Evolutionary conservation across 2,113 vertebrate species (phyloP), one percentile per base, ranked within the genome.

Genomic region (Passer montanus): DNA sequence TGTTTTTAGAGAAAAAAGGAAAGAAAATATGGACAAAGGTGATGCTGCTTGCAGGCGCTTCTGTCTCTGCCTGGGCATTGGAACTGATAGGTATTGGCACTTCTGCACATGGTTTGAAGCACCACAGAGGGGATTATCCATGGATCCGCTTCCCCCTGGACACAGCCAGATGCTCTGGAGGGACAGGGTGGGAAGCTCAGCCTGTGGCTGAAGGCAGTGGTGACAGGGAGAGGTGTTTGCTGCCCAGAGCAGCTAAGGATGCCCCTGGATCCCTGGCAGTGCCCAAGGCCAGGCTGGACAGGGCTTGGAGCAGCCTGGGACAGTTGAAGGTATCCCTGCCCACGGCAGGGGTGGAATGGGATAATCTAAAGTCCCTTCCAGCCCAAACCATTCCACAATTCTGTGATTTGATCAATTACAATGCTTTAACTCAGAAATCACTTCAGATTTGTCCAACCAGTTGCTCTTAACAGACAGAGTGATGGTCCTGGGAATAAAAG

Each of bases 281-380:
- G 49, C 0, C 31, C 63, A 22, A 43, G 70, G 15, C 26, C 72
- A 37, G 35, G 21, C 0, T 56, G 63, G 56, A 56, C 1, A 2
- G 26, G 22, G 22, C 21, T 56, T 19, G 49, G 41, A 56, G 31
- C 31, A 77, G 0, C 26, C 35, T 77, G 63, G 72, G 22, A 12
- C 0, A 11, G 18, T 43, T 49, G 13, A 0, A 70, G 22, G 4
- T 49, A 41, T 43, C 8, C 63, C 15, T 63, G 47, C 15, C 30
- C 30, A 16, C 49, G 47, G 41, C 55, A 43, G 8, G 7, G 24
- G 8, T 35, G 31, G 21, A 0, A 30, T 27, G 27, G 7, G 18
- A 37, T 14, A 6, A 63, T 63, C 6, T 56, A 2, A 70, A 23
- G 13, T 28, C 31, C 15, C 15, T 63, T 49, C 21, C 43, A 60